A percentile compares a stretch with the other conserved stretches of the same genome.
Evolutionary conservation across 2,113 vertebrate genomes (phyloP).

Genomic region (Oryzias curvinotus): DNA sequence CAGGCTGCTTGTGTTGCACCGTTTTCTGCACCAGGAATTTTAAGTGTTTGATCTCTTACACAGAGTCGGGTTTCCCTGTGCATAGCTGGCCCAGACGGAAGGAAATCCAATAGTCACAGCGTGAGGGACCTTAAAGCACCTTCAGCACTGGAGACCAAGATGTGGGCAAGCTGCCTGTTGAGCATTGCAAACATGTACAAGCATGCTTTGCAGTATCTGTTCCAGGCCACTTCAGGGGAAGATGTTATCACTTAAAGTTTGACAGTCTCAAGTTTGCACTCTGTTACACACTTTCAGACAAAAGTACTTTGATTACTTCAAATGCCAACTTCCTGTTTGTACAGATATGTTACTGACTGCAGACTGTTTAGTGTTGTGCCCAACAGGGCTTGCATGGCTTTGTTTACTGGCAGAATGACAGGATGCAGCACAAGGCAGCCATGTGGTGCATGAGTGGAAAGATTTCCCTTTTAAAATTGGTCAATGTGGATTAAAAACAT

Average conservation of each 20-base stretch:
- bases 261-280: neutral
- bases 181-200: neutral
- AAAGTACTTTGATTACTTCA: neutral
- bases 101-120: constrained; percentile 49
- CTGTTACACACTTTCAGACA: neutral
- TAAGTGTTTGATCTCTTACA: constrained; percentile 10
- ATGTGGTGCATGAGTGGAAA: neutral
- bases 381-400: constrained; percentile 7
- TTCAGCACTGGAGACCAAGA: neutral
- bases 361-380: constrained; percentile 6
- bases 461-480: neutral
- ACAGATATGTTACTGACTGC: constrained; percentile 28
- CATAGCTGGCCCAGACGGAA: constrained; percentile 29
- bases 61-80: constrained; percentile 34
- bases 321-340: constrained; percentile 20
- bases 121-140: constrained; percentile 23
- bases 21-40: constrained; percentile 12
- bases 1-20: neutral
- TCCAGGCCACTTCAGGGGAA: constrained; percentile 9
- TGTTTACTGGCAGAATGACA: constrained; percentile 14
- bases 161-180: neutral
- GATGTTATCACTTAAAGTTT: constrained; percentile 4
- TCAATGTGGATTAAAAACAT: too few species aligned
- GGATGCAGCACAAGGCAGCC: constrained; percentile 7
- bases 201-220: neutral